A percentile compares a stretch with the other conserved stretches of the same genome.
Evolutionary conservation across 2,797 vertebrate genomes (phyloP).

Genomic region (Scomberomorus guttatus): DNA sequence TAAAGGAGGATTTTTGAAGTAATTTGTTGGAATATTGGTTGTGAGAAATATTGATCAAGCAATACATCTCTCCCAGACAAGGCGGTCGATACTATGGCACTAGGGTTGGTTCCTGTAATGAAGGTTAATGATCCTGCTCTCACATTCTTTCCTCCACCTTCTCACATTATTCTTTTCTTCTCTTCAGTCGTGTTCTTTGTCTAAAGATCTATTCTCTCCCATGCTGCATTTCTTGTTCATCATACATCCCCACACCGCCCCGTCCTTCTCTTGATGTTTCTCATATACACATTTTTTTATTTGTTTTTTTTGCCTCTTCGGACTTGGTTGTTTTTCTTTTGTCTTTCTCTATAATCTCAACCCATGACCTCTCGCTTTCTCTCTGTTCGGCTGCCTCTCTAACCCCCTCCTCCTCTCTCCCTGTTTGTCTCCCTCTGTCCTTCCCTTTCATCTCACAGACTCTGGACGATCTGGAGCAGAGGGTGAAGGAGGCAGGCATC

Average conservation of each 20-base stretch:
- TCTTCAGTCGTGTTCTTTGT: conserved; percentile 36
- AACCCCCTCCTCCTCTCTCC: conserved; percentile 32
- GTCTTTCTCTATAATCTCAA: conserved; percentile 50
- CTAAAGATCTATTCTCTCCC: conserved; percentile 49
- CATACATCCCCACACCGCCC: conserved; percentile 15
- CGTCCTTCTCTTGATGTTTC: conserved; percentile 37
- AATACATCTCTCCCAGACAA: conserved; percentile 64
- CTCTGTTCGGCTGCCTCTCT: conserved; percentile 55
- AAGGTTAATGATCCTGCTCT: conserved; percentile 76
- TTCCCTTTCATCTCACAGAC: conserved; percentile 86
- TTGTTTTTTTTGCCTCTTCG: not conserved
- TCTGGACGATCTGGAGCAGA: conserved; percentile 94
- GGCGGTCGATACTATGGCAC: conserved; percentile 66
- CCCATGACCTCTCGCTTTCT: conserved; percentile 55
- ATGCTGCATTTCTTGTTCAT: conserved; percentile 40
- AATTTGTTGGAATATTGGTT: conserved; percentile 77
- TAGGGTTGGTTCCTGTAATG: conserved; percentile 71
- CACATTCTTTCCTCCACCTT: conserved; percentile 51
- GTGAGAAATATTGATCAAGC: conserved; percentile 77
- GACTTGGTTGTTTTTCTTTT: conserved; percentile 45
- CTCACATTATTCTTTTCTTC: conserved; percentile 44
- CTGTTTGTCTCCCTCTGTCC: conserved; percentile 40
- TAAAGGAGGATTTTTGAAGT: conserved; percentile 72
- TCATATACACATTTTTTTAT: conserved; percentile 45
- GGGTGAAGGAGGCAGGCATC: conserved; percentile 93